A percentile compares a stretch with the other conserved stretches of the same genome.
phyloP scores from a whole-genome alignment of 2,888 invertebrate species.

The Athetis lepigone region DNA sequence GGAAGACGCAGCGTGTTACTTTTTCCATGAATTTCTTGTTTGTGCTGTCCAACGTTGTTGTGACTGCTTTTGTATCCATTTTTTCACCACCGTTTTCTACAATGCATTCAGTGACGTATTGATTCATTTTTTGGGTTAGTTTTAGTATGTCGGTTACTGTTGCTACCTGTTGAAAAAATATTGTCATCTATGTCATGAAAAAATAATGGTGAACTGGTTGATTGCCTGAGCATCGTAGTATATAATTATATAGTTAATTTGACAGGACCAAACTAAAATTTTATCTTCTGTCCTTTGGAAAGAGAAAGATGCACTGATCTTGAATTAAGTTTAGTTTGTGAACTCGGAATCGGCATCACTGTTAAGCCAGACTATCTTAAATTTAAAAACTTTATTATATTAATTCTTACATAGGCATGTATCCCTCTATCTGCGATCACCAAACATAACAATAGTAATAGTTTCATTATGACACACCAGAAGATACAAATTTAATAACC shows the following conservation, averaged over 20 bases:
- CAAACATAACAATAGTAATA: conserved; percentile 9
- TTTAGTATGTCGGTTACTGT: not conserved
- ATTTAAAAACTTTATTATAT: not conserved
- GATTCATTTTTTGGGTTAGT: conserved; percentile 1
- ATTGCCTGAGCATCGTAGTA: too few species aligned
- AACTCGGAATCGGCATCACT: too few species aligned
- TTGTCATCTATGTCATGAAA: too few species aligned
- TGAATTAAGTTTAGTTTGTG: too few species aligned
- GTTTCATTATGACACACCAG: conserved; percentile 35
- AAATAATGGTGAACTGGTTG: too few species aligned
- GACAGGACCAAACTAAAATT: too few species aligned
- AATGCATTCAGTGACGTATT: conserved; percentile 24
- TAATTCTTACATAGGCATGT: conserved; percentile 17
- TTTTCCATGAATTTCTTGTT: not conserved
- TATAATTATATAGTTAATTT: too few species aligned
- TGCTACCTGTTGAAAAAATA: conserved; percentile 2
- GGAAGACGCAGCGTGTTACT: conserved; percentile 28
- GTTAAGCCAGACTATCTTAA: too few species aligned
- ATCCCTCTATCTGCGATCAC: conserved; percentile 10
- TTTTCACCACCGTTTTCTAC: not conserved
- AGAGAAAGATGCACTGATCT: too few species aligned
- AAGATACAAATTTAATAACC: too few species aligned
- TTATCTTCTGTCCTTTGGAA: too few species aligned
- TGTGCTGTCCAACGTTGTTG: not conserved
- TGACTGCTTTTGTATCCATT: not conserved